phyloP scores from a whole-genome alignment of 2,113 vertebrate species.

The Pelecanus crispus region DNA sequence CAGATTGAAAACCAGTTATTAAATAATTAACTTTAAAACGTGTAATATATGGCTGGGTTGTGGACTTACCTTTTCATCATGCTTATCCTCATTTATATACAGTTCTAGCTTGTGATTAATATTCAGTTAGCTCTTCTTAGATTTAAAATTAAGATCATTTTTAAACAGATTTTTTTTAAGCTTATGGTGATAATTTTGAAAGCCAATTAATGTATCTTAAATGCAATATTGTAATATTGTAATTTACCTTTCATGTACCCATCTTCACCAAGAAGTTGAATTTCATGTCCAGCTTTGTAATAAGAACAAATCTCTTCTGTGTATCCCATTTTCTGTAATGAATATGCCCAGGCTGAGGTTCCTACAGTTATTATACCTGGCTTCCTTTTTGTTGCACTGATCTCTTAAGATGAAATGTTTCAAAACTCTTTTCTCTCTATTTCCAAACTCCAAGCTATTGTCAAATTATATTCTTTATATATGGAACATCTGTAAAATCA shows the following conservation, averaged over 20 bases:
- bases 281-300: background rate
- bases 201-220: rapidly evolving
- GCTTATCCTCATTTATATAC: background rate
- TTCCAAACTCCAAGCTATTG: background rate
- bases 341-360: background rate
- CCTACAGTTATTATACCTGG: background rate
- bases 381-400: background rate
- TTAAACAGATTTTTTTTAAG: background rate
- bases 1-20: background rate
- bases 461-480: background rate
- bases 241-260: background rate
- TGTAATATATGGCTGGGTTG: background rate
- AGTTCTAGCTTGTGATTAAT: background rate
- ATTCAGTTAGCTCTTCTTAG: background rate
- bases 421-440: background rate
- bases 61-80: background rate
- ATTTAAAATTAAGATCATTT: background rate
- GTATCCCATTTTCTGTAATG: background rate
- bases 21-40: background rate
- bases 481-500: background rate
- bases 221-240: too few relatives aligned
- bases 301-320: background rate
- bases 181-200: background rate
- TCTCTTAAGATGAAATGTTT: background rate
- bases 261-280: background rate